A percentile compares a stretch with the other conserved stretches of the same genome.
Conservation (phyloP, 2,888 invertebrate genomes). For the Drosophila fulvimacula region DNA sequence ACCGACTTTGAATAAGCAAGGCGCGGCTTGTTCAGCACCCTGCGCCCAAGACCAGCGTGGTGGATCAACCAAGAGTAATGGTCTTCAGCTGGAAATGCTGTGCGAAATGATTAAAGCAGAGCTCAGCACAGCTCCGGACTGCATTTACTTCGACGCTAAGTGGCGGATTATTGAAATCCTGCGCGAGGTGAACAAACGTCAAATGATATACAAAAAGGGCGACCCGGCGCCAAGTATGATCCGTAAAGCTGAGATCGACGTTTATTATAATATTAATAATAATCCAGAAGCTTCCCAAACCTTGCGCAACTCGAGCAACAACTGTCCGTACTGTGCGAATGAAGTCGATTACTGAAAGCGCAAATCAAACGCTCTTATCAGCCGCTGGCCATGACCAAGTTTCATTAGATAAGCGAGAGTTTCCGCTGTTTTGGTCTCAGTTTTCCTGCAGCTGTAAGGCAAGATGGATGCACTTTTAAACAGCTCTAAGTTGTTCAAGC, state of each 20-base stretch:
- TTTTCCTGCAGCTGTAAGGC: constrained; percentile 5
- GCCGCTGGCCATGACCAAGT: constrained; percentile 38
- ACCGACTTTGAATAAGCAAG: background rate
- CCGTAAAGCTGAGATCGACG: background rate
- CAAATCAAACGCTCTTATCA: constrained; percentile 35
- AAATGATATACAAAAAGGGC: constrained; percentile 49
- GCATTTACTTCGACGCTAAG: constrained; percentile 74
- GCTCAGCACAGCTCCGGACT: constrained; percentile 61
- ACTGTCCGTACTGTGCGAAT: constrained; percentile 30
- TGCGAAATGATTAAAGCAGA: constrained; percentile 73
- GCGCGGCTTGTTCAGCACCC: background rate
- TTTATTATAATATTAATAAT: background rate
- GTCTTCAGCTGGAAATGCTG: constrained; percentile 61
- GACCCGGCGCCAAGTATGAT: background rate
- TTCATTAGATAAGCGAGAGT: constrained; percentile 54
- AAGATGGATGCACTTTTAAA: constrained; percentile 55
- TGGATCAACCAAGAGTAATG: background rate
- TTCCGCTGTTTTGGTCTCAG: constrained; percentile 21
- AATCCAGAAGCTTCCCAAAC: background rate
- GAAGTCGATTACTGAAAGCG: constrained; percentile 2
- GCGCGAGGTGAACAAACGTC: constrained; percentile 69
- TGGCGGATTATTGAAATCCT: constrained; percentile 76
- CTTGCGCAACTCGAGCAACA: background rate
- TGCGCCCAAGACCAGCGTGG: background rate
- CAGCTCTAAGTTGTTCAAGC: constrained; percentile 58